A percentile compares a stretch with the other conserved stretches of the same genome.
These are phyloP conservation scores for Catharus bicknelli DNA, from an alignment of 2,113 vertebrate genomes.

Conservation along the genomic window DNA sequence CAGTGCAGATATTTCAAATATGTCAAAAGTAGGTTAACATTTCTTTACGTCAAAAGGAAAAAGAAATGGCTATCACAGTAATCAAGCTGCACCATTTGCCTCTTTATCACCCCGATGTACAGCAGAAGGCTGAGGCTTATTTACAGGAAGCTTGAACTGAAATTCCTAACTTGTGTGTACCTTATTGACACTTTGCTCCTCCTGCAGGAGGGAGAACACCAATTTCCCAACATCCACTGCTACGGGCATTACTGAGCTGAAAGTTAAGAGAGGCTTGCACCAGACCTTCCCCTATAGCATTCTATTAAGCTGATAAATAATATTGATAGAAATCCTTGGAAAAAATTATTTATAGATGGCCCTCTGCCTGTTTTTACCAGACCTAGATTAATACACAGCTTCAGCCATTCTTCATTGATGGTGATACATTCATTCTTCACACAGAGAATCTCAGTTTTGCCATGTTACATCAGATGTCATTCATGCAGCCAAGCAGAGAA, in stretches of 20 bases:
- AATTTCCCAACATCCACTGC: background rate
- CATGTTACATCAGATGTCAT: background rate
- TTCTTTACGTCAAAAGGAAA: slow-evolving; percentile 18
- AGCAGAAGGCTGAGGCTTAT: background rate
- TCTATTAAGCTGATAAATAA: background rate
- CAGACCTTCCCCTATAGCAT: background rate
- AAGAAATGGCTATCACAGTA: background rate
- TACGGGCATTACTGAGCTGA: background rate
- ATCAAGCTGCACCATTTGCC: background rate
- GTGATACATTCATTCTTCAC: background rate
- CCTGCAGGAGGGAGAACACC: background rate
- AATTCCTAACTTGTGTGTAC: background rate
- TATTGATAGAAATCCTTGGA: background rate
- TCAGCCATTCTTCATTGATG: background rate
- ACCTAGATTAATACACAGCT: background rate
- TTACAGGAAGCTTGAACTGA: slow-evolving; percentile 8
- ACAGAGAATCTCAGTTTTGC: background rate
- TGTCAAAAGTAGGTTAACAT: background rate
- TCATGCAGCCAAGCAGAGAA: background rate
- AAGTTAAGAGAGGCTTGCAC: background rate
- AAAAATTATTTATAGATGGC: background rate
- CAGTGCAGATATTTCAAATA: background rate
- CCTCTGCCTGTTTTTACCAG: background rate
- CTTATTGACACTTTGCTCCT: background rate
- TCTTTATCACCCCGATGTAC: slow-evolving; percentile 29